A percentile compares a stretch with the other conserved stretches of the same genome.
Conservation (phyloP, 92 coral and sea anemone species). For the Pocillopora grandis region DNA sequence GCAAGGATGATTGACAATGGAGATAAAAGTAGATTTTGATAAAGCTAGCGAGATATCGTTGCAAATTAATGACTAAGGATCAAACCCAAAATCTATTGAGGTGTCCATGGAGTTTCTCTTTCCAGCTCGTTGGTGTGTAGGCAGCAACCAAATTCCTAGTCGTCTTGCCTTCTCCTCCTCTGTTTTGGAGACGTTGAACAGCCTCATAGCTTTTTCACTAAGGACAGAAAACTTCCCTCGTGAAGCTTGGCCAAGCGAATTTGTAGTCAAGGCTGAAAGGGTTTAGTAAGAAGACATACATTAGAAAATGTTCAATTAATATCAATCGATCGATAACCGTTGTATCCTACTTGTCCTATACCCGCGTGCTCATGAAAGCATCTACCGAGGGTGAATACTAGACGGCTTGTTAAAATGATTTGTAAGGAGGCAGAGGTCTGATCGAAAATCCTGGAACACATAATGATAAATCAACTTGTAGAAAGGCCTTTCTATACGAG, state of each 20-base stretch:
- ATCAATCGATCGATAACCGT: too few relatives aligned
- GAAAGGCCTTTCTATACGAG: too few relatives aligned
- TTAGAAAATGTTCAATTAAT: too few relatives aligned
- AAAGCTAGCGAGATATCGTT: background rate
- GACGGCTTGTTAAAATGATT: too few relatives aligned
- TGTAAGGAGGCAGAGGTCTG: too few relatives aligned
- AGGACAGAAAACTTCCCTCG: constrained; percentile 42
- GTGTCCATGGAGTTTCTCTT: background rate
- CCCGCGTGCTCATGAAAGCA: too few relatives aligned
- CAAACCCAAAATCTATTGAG: background rate
- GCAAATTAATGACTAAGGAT: background rate
- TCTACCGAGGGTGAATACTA: too few relatives aligned
- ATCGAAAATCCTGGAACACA: too few relatives aligned
- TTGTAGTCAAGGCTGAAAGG: constrained; percentile 20
- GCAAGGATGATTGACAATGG: too few relatives aligned
- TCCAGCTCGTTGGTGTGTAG: background rate
- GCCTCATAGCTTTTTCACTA: constrained; percentile 39
- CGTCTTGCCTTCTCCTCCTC: constrained; percentile 45
- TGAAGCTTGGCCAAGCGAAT: constrained; percentile 32
- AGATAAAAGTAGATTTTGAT: background rate
- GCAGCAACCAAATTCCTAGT: constrained; percentile 17
- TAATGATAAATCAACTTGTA: too few relatives aligned
- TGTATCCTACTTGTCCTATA: too few relatives aligned
- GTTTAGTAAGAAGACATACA: too few relatives aligned
- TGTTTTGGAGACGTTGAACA: constrained; percentile 56